phyloP scores from a whole-genome alignment of 1,140 invertebrate species.

The Pogonomyrmex californicus region DNA sequence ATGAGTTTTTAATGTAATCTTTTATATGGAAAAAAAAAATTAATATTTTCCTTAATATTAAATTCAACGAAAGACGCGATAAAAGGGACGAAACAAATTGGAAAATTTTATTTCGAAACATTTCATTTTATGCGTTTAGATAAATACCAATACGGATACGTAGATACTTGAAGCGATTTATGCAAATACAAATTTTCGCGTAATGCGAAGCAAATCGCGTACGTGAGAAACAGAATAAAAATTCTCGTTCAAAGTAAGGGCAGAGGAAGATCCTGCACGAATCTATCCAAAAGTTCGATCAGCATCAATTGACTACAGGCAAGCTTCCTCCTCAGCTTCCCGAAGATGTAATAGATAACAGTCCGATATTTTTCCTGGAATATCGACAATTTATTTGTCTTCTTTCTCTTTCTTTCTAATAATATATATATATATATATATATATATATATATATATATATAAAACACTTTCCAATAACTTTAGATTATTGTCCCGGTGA shows the following conservation, averaged over 20 bases:
- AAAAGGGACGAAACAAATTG: neutral
- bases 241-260: neutral
- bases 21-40: neutral
- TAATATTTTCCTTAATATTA: neutral
- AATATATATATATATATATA: too few species aligned
- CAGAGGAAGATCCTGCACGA: conserved; percentile 7
- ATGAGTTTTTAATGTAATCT: neutral
- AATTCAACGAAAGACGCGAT: neutral
- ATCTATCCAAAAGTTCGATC: conserved; percentile 14
- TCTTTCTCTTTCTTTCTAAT: neutral
- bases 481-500: neutral
- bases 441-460: too few species aligned
- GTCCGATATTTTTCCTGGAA: neutral
- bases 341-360: neutral
- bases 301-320: neutral
- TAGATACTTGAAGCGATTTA: neutral
- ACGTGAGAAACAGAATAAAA: neutral
- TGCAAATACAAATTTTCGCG: neutral
- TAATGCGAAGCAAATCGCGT: neutral
- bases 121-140: neutral
- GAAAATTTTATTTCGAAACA: neutral
- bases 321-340: neutral
- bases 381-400: neutral
- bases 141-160: neutral
- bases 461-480: neutral